Base-by-base conservation (phyloP, 2,113 vertebrate species). In the Steatornis caripensis region DNA sequence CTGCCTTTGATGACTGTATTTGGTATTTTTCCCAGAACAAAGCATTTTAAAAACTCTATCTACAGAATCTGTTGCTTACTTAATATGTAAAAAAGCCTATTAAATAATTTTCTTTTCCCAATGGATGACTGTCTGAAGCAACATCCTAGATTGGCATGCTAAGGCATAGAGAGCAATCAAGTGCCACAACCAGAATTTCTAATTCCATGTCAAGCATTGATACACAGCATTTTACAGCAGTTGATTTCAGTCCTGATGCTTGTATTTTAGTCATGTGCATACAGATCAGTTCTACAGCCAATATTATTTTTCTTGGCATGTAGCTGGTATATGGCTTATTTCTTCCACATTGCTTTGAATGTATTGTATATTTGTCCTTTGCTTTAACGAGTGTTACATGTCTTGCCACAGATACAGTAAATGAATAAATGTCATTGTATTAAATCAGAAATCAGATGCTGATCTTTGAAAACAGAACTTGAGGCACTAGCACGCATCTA, bases 381-480 rank as follows among this genome's bases (percentile, higher is more conserved):
- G 71, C 57, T 70, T 8, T 93, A 96, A 94, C 10, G 23, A 93
- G 64, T 39, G 37, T 95, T 93, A 82, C 71, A 64, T 22, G 23
- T 95, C 82, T 96, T 62, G 61, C 71, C 84, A 80, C 85, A 90
- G 55, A 89, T 29, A 79, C 5, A 36, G 22, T 86, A 97, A 94
- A 76, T 64, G 32, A 79, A 95, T 94, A 97, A 97, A 96, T 92
- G 70, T 64, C 83, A 89, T 87, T 95, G 74, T 96, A 89, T 97
- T 97, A 96, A 95, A 97, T 95, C 89, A 95, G 86, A 95, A 98
- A 97, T 96, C 92, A 95, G 95, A 97, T 97, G 96, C 92, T 93
- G 62, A 95, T 97, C 85, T 93, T 96, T 83, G 81, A 84, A 96
- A 95, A 90, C 75, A 89, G 86, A 95, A 97, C 89, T 93, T 92